Evolutionary conservation across 2,888 invertebrate species (phyloP), one percentile per base, ranked within the genome.

Genomic region (Parnassius apollo): DNA sequence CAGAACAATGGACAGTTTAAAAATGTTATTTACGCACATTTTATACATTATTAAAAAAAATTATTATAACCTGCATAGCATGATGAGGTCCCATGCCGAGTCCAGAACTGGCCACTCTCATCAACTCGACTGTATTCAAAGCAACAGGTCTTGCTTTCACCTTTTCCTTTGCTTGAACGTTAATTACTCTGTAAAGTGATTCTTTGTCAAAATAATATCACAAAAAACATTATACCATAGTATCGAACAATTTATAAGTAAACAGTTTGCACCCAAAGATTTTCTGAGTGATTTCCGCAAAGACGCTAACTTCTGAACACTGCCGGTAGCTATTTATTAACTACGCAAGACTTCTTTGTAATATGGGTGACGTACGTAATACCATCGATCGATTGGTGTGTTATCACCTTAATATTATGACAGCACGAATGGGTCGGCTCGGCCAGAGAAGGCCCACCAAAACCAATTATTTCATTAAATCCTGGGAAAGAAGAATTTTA

Each of bases 51-150:
- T 25, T 25, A 60, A 54, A 49, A 25, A 13, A 66, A 62, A 57
- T 25, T 9, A 50, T 51, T 52, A 51, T 57, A 48, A 90, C 91
- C 87, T 88, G 96, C 98, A 98, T 98, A 0, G 98, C 97, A 80
- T 96, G 96, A 80, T 96, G 97, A 0, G 98, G 98, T 0, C 97
- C 97, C 94, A 98, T 96, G 57, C 98, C 98, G 8, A 99, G 89
- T 0, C 96, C 96, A 8, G 98, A 95, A 82, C 98, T 98, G 46
- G 97, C 98, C 0, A 97, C 95, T 77, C 98, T 88, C 96, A 99
- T 96, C 75, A 99, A 85, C 80, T 99, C 99, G 0, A 99, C 99
- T 0, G 99, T 99, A 82, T 99, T 99, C 61, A 99, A 92, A 3
- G 99, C 99, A 18, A 94, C 93, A 0, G 99, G 99, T 55, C 98